These are phyloP conservation scores for Pyrgilauda ruficollis DNA, from an alignment of 2,113 vertebrate genomes.

Conservation along the genomic window DNA sequence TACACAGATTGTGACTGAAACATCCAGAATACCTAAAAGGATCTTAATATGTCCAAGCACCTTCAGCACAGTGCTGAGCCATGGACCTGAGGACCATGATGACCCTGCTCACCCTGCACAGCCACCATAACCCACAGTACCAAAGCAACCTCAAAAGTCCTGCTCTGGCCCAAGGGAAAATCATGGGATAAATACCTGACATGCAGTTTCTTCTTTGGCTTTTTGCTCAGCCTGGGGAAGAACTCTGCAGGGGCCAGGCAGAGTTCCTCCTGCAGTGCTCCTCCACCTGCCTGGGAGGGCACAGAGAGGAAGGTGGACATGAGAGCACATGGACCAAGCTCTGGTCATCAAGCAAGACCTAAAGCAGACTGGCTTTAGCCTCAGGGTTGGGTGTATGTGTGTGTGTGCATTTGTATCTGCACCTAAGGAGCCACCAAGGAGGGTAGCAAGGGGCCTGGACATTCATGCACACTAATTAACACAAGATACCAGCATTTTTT, in stretches of 20 bases:
- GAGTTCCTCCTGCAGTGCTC: accelerated
- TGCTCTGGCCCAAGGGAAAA: neutral
- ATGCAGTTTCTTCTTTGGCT: neutral
- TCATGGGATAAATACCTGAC: neutral
- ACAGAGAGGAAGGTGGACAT: neutral
- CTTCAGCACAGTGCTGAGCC: neutral
- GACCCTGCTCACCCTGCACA: neutral
- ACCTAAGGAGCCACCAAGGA: neutral
- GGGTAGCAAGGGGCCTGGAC: neutral
- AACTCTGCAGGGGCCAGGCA: neutral
- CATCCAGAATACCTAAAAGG: neutral
- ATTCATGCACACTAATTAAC: neutral
- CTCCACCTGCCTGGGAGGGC: neutral
- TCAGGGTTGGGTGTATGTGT: too few relatives aligned
- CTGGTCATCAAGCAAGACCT: neutral
- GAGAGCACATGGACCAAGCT: neutral
- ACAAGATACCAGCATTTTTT: neutral
- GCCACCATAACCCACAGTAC: neutral
- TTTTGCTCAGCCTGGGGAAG: neutral
- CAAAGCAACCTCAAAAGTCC: neutral
- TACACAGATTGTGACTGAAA: neutral
- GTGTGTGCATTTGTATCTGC: neutral
- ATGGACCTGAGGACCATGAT: neutral
- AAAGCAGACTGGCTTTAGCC: neutral
- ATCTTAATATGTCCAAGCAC: neutral